phyloP scores from a whole-genome alignment of 2,888 invertebrate species.

The Scaptomyza flava region DNA sequence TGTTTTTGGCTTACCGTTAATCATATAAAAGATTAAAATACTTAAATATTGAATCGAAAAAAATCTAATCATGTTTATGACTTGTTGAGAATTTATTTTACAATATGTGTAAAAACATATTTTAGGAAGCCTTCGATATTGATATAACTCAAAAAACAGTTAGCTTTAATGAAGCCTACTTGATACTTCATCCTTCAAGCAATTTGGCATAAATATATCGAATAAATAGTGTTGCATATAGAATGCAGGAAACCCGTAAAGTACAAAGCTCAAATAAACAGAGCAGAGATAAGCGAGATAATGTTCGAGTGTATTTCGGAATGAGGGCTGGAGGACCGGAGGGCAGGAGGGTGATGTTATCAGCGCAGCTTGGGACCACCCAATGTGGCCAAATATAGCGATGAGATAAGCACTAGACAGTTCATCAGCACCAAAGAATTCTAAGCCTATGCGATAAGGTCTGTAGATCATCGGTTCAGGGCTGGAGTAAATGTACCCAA shows the following conservation, averaged over 20 bases:
- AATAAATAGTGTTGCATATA: neutral
- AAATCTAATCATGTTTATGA: neutral
- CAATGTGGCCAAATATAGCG: slow-evolving; percentile 17
- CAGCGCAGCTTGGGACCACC: slow-evolving; percentile 18
- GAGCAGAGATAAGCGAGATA: slow-evolving; percentile 17
- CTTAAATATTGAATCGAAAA: neutral
- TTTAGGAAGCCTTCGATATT: neutral
- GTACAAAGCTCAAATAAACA: slow-evolving; percentile 33
- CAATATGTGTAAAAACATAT: neutral
- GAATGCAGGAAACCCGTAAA: slow-evolving; percentile 37
- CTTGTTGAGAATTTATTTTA: slow-evolving; percentile 3
- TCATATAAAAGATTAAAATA: neutral
- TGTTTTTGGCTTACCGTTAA: neutral
- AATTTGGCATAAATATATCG: neutral
- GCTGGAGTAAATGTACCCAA: neutral
- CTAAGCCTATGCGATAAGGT: slow-evolving; percentile 14
- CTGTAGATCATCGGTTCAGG: neutral
- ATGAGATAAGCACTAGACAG: slow-evolving; percentile 16
- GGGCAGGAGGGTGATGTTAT: slow-evolving; percentile 6
- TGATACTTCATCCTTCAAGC: neutral
- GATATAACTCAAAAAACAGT: neutral
- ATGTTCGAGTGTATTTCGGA: slow-evolving; percentile 5
- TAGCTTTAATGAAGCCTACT: neutral
- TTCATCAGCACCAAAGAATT: neutral
- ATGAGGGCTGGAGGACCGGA: neutral